Base-by-base conservation (phyloP, 2,113 vertebrate species). In the Tachycineta bicolor region DNA sequence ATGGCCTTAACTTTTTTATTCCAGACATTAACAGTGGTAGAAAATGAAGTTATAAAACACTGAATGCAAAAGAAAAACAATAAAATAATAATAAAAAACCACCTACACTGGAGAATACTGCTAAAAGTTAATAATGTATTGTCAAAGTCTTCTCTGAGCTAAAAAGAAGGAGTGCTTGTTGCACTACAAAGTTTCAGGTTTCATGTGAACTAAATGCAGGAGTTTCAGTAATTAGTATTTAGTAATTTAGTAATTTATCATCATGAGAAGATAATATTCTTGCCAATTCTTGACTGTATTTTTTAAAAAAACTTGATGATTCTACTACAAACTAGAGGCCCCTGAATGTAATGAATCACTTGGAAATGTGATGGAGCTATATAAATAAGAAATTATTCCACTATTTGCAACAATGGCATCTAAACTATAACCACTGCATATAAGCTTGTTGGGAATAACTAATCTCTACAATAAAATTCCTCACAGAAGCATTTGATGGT, bases 371-470 rank as follows among this genome's bases (percentile, higher is more conserved):
- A 43, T 77, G 19, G 24, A 90, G n/a, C 7, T 82, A 65, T 63
- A 76, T 50, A 93, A 82, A 90, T 67, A 89, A 41, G 56, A 95
- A 94, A 91, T 93, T 84, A 85, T 26, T 92, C 8, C 33, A 68
- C 12, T 74, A 68, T 46, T 74, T 90, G 56, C 62, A 95, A 79
- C 49, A 94, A 83, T 91, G 91, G 16, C 6, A 37, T 85, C 80
- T 91, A 84, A 97, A 83, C 93, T 67, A 82, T 80, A 93, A 84
- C 9, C 6, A 62, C 7, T n/a, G 3, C 28, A 73, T 82, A 81
- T 86, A 93, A 89, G 86, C 22, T 76, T 83, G 11, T 23, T 79
- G 17, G 12, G 26, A 93, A 81, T 79, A 83, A 55, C 20, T 79
- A 82, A 71, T 83, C 37, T 80, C 15, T 37, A 21, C 11, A 67